Percentiles rank a stretch among this genome's conserved stretches.
phyloP scores from a whole-genome alignment of 2,888 invertebrate species.

The Dolomedes plantarius region DNA sequence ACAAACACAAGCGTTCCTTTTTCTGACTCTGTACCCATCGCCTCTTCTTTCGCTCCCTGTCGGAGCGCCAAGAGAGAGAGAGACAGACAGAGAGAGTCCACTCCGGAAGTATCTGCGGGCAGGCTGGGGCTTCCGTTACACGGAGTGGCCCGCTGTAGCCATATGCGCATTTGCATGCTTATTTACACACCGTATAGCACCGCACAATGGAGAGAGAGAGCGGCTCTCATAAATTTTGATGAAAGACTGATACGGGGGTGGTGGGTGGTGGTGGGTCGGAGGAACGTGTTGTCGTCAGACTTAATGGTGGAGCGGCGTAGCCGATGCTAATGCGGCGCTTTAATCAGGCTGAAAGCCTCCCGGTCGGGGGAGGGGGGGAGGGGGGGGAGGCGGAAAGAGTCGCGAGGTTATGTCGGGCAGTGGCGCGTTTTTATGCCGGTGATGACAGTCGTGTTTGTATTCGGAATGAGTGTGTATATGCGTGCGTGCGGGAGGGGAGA shows the following conservation, averaged over 20 bases:
- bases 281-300: constrained; percentile 24
- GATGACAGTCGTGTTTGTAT: too few species aligned
- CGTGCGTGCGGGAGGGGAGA: too few species aligned
- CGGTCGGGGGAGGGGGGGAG: too few species aligned
- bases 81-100: too few species aligned
- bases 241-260: constrained; percentile 58
- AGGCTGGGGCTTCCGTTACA: constrained; percentile 35
- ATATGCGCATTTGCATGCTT: constrained; percentile 71
- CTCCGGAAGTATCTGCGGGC: constrained; percentile 65
- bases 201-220: constrained; percentile 47
- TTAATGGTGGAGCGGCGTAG: constrained; percentile 43
- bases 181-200: constrained; percentile 68
- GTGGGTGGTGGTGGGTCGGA: constrained; percentile 8
- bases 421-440: too few species aligned
- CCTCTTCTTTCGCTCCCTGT: too few species aligned
- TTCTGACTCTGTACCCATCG: too few species aligned
- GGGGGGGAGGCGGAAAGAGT: constrained; percentile 12
- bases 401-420: constrained; percentile 25
- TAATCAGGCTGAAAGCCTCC: constrained; percentile 69
- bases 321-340: constrained; percentile 63
- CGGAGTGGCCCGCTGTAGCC: constrained; percentile 54
- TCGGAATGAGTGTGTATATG: too few species aligned
- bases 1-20: too few species aligned
- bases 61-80: too few species aligned
- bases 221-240: constrained; percentile 72